These are phyloP conservation scores for Pachliopta kotzebuea DNA, from an alignment of 2,888 invertebrate species.

Conservation along the genomic window DNA sequence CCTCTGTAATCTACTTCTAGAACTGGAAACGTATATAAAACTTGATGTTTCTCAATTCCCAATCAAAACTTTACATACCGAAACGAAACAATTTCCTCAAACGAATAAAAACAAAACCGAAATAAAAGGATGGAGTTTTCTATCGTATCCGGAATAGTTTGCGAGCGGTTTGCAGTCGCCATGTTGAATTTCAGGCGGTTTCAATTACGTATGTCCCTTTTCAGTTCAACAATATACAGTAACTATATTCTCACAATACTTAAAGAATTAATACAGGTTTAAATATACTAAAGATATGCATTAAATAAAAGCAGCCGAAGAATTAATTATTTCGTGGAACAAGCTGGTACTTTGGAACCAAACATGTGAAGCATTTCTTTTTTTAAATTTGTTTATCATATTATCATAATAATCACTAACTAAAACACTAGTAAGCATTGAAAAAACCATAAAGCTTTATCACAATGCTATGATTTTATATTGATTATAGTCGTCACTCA, in stretches of 20 bases:
- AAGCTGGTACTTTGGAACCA: too few species aligned
- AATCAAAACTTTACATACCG: slow-evolving; percentile 46
- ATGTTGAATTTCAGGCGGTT: slow-evolving; percentile 55
- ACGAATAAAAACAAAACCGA: slow-evolving; percentile 67
- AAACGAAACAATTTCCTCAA: slow-evolving; percentile 63
- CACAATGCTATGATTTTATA: too few species aligned
- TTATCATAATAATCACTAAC: too few species aligned
- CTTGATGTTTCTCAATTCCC: slow-evolving; percentile 36
- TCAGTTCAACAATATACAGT: neutral
- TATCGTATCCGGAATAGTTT: slow-evolving; percentile 72
- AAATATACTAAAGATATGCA: too few species aligned
- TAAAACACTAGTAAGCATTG: too few species aligned
- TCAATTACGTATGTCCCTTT: slow-evolving; percentile 49
- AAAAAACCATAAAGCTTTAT: too few species aligned
- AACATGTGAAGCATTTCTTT: too few species aligned
- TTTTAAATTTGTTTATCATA: too few species aligned
- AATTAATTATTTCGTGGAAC: too few species aligned
- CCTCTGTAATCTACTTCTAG: neutral
- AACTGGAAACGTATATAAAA: slow-evolving; percentile 21
- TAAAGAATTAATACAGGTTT: neutral
- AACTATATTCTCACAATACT: neutral
- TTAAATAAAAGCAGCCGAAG: too few species aligned
- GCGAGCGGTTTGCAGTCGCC: slow-evolving; percentile 72
- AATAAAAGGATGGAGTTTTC: slow-evolving; percentile 71
- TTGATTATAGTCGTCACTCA: too few species aligned